Conservation (phyloP, 2,888 invertebrate species). For the Margaritifera margaritifera region DNA sequence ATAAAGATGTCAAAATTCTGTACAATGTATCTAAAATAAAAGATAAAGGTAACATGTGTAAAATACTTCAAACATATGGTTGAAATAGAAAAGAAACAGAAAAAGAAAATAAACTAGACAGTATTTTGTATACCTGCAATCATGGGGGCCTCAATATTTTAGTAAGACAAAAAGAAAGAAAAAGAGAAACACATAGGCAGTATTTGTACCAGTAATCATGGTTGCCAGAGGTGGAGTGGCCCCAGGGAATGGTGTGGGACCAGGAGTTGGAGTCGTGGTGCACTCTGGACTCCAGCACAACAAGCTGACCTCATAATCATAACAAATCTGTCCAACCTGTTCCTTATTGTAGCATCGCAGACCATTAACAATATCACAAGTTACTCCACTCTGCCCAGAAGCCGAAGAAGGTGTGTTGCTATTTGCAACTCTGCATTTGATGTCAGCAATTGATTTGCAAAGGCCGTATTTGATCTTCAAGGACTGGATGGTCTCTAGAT, state of each 20-base stretch:
- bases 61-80: no score
- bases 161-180: no score
- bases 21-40: no score
- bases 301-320: slow-evolving; percentile 88
- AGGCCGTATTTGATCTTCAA: slow-evolving; percentile 51
- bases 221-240: slow-evolving; percentile 8
- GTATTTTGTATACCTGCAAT: no score
- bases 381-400: slow-evolving; percentile 59
- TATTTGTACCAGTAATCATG: slow-evolving; percentile 22
- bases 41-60: no score
- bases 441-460: slow-evolving; percentile 52
- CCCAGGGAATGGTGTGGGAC: slow-evolving; percentile 16
- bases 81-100: no score
- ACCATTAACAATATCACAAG: slow-evolving; percentile 60
- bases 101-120: no score
- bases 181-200: no score
- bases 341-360: slow-evolving; percentile 61
- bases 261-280: slow-evolving; percentile 2
- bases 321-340: slow-evolving; percentile 75
- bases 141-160: no score
- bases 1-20: no score
- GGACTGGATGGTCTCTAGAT: slow-evolving; percentile 48
- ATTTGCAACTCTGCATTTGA: slow-evolving; percentile 51
- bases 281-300: slow-evolving; percentile 75
- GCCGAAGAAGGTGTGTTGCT: slow-evolving; percentile 36